Evolutionary conservation across 2,888 invertebrate genomes (phyloP), one percentile per base, ranked within the genome.

Genomic region (Phyto melanocephala): DNA sequence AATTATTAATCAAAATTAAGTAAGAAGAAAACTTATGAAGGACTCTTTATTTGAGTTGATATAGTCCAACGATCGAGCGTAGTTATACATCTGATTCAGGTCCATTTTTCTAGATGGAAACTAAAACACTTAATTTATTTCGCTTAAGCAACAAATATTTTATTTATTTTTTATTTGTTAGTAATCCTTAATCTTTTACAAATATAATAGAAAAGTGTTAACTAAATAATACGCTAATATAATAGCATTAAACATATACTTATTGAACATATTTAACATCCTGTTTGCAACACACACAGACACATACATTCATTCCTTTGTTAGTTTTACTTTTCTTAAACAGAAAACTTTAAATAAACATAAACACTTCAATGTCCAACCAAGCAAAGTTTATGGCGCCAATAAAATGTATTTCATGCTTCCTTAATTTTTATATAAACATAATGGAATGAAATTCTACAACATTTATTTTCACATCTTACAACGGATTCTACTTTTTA

Each of bases 331-430:
- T 22, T 24, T 47, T 47, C 17, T 45, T 45, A 17, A 28, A 45
- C 15, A 58, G 22, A 75, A 47, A 71, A 71, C 45, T 75, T 75
- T 54, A 75, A 65, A 79, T 70, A 77, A 74, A 86, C 86, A 88
- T 86, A 86, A 86, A 88, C 88, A 88, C 89, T 89, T 89, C 87
- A 88, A 86, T 90, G 89, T 89, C 89, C 89, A 89, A 87, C 87
- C 86, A 89, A 90, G 89, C 88, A 87, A 87, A 88, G 89, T 89
- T 89, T 89, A 89, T 89, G 88, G 88, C 86, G 88, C 88, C 89
- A 90, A 90, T 90, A 90, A 90, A 90, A 89, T 90, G 90, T 90
- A 90, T 90, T 90, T 90, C 90, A 90, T 90, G 90, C 89, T 90
- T 90, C 90, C 90, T 90, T 90, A 90, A 90, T 90, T 90, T 90